These are phyloP conservation scores for Leptinotarsa haldemani DNA, from an alignment of 2,888 invertebrate species.

Conservation along the genomic window DNA sequence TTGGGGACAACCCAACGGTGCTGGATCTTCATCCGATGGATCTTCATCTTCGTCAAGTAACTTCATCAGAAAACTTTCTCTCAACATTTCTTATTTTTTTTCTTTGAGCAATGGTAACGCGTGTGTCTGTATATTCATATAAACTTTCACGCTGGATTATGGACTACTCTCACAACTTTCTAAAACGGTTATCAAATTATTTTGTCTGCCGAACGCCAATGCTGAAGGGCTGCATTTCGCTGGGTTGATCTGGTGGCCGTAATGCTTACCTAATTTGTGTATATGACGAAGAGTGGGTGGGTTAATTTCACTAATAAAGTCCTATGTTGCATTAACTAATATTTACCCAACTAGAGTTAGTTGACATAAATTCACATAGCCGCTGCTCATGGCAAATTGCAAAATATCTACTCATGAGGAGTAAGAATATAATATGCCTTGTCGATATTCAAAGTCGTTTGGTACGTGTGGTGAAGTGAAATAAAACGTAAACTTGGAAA, in stretches of 20 bases:
- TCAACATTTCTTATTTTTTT: too few species aligned
- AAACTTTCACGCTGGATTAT: too few species aligned
- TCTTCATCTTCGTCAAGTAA: too few species aligned
- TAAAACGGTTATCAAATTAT: not conserved
- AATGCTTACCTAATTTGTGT: slow-evolving; percentile 55
- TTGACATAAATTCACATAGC: slow-evolving; percentile 60
- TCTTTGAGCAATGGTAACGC: too few species aligned
- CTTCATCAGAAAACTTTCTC: too few species aligned
- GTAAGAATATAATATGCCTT: slow-evolving; percentile 64
- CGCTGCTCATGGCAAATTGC: slow-evolving; percentile 49
- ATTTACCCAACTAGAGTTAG: slow-evolving; percentile 65
- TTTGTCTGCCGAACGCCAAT: slow-evolving; percentile 28
- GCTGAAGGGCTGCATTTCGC: slow-evolving; percentile 41
- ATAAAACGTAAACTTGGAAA: not conserved
- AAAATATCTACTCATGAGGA: slow-evolving; percentile 61
- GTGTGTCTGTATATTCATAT: too few species aligned
- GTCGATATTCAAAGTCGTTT: slow-evolving; percentile 58
- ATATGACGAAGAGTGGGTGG: slow-evolving; percentile 54
- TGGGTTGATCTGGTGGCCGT: slow-evolving; percentile 49
- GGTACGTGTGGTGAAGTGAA: slow-evolving; percentile 16
- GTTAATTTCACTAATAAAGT: slow-evolving; percentile 64
- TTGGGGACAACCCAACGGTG: too few species aligned
- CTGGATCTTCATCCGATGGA: too few species aligned
- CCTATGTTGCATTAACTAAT: slow-evolving; percentile 60
- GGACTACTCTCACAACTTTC: too few species aligned